phyloP scores from a whole-genome alignment of 2,797 vertebrate genomes.

The Semotilus atromaculatus region DNA sequence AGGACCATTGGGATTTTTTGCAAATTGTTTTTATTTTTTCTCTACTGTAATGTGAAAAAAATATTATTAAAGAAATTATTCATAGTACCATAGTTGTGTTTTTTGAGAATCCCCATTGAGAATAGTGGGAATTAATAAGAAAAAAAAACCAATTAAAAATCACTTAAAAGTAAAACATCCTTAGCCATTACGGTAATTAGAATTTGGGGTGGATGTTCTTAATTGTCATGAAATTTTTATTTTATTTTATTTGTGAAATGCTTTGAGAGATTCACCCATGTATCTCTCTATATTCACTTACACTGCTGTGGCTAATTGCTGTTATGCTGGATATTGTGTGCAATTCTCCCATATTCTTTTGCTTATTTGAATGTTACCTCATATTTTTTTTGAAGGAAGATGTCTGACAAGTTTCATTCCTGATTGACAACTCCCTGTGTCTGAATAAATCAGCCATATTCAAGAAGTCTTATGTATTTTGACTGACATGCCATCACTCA shows the following conservation, averaged over 20 bases:
- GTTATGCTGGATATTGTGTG: background rate
- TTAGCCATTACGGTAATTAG: background rate
- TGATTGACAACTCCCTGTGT: conserved; percentile 39
- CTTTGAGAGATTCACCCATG: background rate
- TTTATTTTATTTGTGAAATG: background rate
- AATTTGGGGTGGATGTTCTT: background rate
- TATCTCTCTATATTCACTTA: background rate
- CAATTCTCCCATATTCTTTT: background rate
- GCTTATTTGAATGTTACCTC: conserved; percentile 5
- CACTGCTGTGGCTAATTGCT: background rate
- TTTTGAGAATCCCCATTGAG: background rate
- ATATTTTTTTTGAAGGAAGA: conserved; percentile 14
- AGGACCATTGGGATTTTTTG: background rate
- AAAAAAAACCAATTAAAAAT: background rate
- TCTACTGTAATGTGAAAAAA: background rate
- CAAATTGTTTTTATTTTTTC: background rate
- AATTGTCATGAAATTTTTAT: background rate
- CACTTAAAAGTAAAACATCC: background rate
- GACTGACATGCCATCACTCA: conserved; percentile 47
- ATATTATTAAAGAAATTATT: background rate
- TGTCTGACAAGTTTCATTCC: conserved; percentile 14
- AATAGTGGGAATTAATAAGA: background rate
- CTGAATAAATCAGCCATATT: conserved; percentile 40
- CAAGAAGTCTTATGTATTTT: conserved; percentile 21
- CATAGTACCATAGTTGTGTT: background rate